phyloP scores from a whole-genome alignment of 2,113 vertebrate species.

The Triplophysa rosa region DNA sequence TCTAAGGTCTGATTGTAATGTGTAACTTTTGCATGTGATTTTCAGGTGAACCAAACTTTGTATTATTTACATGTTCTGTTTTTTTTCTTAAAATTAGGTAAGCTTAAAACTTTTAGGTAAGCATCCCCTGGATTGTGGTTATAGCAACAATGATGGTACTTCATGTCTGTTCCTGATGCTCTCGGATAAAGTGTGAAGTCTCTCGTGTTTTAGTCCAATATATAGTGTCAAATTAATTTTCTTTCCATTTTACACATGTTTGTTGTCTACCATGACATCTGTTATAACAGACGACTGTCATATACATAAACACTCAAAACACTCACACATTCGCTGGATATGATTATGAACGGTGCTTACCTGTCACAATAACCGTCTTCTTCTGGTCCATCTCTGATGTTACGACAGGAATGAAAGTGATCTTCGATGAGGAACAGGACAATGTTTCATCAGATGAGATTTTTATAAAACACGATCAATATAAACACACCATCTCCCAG shows the following conservation, averaged over 20 bases:
- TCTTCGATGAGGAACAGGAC: neutral
- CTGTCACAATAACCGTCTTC: constrained; percentile 74
- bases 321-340: neutral
- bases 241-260: neutral
- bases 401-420: neutral
- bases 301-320: neutral
- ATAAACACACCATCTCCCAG: constrained; percentile 41
- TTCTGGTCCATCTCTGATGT: constrained; percentile 62
- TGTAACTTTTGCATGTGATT: neutral
- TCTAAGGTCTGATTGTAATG: constrained; percentile 54
- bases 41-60: constrained; percentile 51
- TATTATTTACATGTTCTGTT: too few species aligned
- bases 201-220: too few species aligned
- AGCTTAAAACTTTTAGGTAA: too few species aligned
- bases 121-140: too few species aligned
- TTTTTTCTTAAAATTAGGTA: too few species aligned
- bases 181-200: too few species aligned
- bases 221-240: neutral
- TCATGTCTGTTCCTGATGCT: too few species aligned
- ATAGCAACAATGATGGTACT: too few species aligned
- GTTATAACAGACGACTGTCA: neutral
- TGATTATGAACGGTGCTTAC: constrained; percentile 14
- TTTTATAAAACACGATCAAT: neutral
- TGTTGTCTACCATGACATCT: too few species aligned
- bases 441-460: neutral